These are phyloP conservation scores for Rhabdomys dilectus DNA, from an alignment of 2,113 vertebrate genomes.

Conservation along the genomic window DNA sequence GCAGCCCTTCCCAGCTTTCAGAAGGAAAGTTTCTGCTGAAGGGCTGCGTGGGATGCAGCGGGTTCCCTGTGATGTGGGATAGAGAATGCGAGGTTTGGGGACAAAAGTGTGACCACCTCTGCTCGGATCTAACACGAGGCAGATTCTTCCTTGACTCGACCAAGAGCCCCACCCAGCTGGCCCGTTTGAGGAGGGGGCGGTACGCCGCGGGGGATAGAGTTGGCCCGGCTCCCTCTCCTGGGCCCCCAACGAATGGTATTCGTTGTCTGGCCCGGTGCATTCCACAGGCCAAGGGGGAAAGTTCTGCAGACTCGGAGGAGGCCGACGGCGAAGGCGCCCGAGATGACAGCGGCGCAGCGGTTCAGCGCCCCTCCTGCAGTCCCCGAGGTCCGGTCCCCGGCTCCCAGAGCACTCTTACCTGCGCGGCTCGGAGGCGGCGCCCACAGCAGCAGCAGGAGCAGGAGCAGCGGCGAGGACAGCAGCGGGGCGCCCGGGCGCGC, in stretches of 20 bases:
- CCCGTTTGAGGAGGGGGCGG: neutral
- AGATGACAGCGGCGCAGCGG: conserved; percentile 59
- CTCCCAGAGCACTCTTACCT: conserved; percentile 82
- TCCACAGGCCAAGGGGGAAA: conserved; percentile 30
- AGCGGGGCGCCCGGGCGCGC: conserved; percentile 72
- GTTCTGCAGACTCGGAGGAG: neutral
- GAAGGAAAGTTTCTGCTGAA: conserved; percentile 51
- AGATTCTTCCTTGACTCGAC: neutral
- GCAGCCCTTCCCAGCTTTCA: conserved; percentile 59
- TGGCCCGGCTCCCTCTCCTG: conserved; percentile 74
- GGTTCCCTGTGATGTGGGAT: neutral
- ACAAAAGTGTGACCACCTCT: conserved; percentile 75
- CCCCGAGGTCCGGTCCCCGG: neutral
- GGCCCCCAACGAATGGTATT: conserved; percentile 80
- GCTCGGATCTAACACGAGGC: neutral
- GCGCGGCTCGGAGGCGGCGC: conserved; percentile 83
- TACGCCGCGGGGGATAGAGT: conserved; percentile 54
- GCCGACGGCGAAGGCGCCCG: neutral
- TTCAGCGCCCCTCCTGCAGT: neutral
- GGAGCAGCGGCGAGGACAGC: conserved; percentile 64
- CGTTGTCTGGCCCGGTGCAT: conserved; percentile 58
- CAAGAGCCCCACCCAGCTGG: neutral
- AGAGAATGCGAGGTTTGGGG: conserved; percentile 26
- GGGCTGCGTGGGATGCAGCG: conserved; percentile 2
- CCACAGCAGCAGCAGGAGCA: conserved; percentile 80